These are phyloP conservation scores for Ellobium chinense DNA, from an alignment of 2,888 invertebrate genomes.

Conservation along the genomic window DNA sequence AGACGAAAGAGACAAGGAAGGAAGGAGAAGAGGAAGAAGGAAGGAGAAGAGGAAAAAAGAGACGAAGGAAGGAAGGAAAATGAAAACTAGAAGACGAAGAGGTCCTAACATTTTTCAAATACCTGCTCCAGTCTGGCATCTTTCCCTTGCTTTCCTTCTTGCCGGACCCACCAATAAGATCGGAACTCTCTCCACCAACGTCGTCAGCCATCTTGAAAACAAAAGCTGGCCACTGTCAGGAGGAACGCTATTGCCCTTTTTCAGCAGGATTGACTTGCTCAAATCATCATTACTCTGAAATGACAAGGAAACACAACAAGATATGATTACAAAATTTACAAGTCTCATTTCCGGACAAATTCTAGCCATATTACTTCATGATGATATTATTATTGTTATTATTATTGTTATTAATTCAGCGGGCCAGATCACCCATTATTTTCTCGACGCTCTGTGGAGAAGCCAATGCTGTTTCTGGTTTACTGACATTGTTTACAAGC, in stretches of 20 bases:
- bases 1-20: conserved; percentile 10
- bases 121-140: conserved; percentile 64
- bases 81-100: neutral
- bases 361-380: no score
- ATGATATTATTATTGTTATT: no score
- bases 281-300: neutral
- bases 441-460: no score
- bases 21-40: conserved; percentile 24
- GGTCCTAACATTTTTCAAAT: no score
- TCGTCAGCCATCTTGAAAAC: conserved; percentile 34
- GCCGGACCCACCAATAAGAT: conserved; percentile 48
- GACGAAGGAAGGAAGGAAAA: conserved; percentile 15
- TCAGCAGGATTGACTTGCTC: neutral
- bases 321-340: conserved; percentile 8
- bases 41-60: conserved; percentile 23
- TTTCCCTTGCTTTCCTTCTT: conserved; percentile 46
- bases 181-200: conserved; percentile 49
- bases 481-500: no score
- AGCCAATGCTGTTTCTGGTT: no score
- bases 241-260: neutral
- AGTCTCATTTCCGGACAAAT: no score
- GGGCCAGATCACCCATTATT: no score
- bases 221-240: no score
- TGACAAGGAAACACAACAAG: neutral
- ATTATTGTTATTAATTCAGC: no score